Evolutionary conservation across 2,113 vertebrate species (phyloP), one percentile per base, ranked within the genome.

Genomic region (Indicator maculatus): DNA sequence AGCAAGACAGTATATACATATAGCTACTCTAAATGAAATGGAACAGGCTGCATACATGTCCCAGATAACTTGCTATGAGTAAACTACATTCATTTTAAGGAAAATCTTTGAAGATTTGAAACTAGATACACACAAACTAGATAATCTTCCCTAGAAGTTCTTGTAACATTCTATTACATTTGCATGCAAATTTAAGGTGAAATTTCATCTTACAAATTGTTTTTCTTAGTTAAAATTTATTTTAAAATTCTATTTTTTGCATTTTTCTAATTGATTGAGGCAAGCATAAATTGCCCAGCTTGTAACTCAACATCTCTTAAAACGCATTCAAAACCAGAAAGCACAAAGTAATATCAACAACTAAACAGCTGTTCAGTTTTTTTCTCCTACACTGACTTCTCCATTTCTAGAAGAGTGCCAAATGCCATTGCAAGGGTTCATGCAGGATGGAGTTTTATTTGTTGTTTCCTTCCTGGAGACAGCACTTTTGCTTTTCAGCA

Each of bases 291-390:
- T 17, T 39, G 53, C 47, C 81, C 72, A 90, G 63, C 52, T 91
- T 83, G 82, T 58, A 95, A 89, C 65, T 92, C 36, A 67, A 67
- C 3, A 2, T 60, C 75, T 95, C 64, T 52, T 87, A 89, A 89
- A 87, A 89, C 66, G 87, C 56, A 64, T 80, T 69, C 83, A 90
- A 88, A 95, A 86, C 23, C 71, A 61, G 80, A 82, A 87, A 89
- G 90, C 4, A 0, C 61, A 88, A 92, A 86, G 58, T 60, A 91
- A 70, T 84, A 60, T 81, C 86, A 93, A 61, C 77, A 90, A 64
- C 79, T 94, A 93, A 88, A 91, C 85, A 93, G 92, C 75, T 95
- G 87, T 83, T 94, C 18, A 14, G 21, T 81, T 90, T 92, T 94
- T 41, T 91, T 95, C 88, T 84, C 64, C 28, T 66, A 69, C 64